These are phyloP conservation scores for Lysandra coridon DNA, from an alignment of 2,888 invertebrate genomes.

Conservation along the genomic window DNA sequence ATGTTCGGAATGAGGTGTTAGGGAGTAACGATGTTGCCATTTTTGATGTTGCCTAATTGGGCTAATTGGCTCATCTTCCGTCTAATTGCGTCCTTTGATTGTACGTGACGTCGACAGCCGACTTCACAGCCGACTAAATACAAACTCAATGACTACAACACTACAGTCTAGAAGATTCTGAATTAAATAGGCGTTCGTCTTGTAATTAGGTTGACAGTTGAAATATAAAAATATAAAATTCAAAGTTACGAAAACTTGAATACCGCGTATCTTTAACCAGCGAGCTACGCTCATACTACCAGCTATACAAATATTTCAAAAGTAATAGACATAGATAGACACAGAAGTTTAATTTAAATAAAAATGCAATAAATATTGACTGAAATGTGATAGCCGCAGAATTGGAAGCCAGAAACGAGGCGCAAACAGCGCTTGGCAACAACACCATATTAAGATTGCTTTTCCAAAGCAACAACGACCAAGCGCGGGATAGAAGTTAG, in stretches of 20 bases:
- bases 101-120: neutral
- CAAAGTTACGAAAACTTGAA: neutral
- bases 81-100: conserved; percentile 18
- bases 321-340: neutral
- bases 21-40: conserved; percentile 1
- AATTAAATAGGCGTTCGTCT: neutral
- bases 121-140: neutral
- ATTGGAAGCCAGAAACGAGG: conserved; percentile 45
- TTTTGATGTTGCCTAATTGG: conserved; percentile 16
- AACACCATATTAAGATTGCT: conserved; percentile 74
- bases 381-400: conserved; percentile 41
- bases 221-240: neutral
- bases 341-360: conserved; percentile 31
- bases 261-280: neutral
- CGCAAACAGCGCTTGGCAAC: conserved; percentile 71
- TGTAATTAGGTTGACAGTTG: neutral
- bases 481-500: conserved; percentile 71
- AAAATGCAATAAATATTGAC: conserved; percentile 39
- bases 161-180: neutral
- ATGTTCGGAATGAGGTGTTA: neutral
- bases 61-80: conserved; percentile 14
- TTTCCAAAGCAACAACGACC: conserved; percentile 65
- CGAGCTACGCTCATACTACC: neutral
- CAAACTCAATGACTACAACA: neutral
- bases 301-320: conserved; percentile 27